Conservation (phyloP, 2,797 vertebrate genomes). For the Okamejei kenojei region DNA sequence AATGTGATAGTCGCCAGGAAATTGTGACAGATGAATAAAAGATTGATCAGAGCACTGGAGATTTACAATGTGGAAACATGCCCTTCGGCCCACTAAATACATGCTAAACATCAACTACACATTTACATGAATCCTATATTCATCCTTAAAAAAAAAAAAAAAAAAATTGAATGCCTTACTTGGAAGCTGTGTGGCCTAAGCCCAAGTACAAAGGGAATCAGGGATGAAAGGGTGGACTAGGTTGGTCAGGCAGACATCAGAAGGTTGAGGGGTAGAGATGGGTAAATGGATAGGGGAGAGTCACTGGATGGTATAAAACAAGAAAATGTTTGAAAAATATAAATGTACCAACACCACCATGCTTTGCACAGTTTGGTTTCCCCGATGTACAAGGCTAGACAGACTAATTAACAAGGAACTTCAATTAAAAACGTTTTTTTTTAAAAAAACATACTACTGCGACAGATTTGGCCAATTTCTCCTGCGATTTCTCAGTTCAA, state of each 20-base stretch:
- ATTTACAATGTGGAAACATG: too few relatives aligned
- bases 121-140: too few relatives aligned
- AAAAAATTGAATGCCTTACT: neutral
- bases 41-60: neutral
- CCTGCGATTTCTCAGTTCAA: neutral
- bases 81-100: too few relatives aligned
- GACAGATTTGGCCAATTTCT: neutral
- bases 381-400: neutral
- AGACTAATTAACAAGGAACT: neutral
- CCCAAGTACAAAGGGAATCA: neutral
- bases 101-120: too few relatives aligned
- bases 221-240: too few relatives aligned
- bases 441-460: neutral
- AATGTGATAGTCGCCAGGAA: neutral
- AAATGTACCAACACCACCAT: neutral
- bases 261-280: neutral
- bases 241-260: neutral
- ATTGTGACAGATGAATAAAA: neutral
- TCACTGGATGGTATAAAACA: too few relatives aligned
- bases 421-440: neutral
- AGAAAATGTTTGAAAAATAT: neutral
- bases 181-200: neutral
- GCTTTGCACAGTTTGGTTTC: neutral
- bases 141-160: too few relatives aligned
- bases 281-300: neutral